Conservation (phyloP, 2,797 vertebrate species). For the Myotis pilosus region DNA sequence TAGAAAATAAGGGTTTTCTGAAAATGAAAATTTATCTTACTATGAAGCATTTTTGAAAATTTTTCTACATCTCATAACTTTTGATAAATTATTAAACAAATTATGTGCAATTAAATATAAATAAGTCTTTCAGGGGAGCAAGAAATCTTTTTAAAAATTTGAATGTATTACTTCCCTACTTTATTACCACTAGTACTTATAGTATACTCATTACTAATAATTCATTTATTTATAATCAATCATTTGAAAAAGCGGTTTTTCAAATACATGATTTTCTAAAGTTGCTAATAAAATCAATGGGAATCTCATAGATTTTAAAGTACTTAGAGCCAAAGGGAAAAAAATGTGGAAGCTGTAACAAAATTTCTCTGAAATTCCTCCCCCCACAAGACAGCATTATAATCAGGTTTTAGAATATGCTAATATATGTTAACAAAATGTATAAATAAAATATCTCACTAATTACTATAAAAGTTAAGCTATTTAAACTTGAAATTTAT, state of each 20-base stretch:
- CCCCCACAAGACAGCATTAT: not conserved
- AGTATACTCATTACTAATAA: conserved; percentile 22
- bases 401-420: not conserved
- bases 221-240: conserved; percentile 20
- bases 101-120: conserved; percentile 25
- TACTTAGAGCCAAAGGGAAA: not conserved
- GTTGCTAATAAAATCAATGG: not conserved
- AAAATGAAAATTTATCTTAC: conserved; percentile 41
- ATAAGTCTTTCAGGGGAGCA: not conserved
- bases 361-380: conserved; percentile 24
- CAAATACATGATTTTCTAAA: conserved; percentile 49
- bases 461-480: conserved; percentile 40
- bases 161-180: not conserved
- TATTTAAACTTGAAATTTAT: conserved; percentile 54
- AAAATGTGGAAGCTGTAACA: not conserved
- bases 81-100: conserved; percentile 43
- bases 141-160: not conserved
- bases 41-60: conserved; percentile 16
- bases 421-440: not conserved
- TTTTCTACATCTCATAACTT: not conserved
- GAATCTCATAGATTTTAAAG: conserved; percentile 35
- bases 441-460: not conserved
- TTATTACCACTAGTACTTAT: conserved; percentile 15
- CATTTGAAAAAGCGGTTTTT: conserved; percentile 5
- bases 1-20: not conserved